Percentiles rank a stretch among this genome's conserved stretches.
Conservation (phyloP, 2,113 vertebrate species). For the Anthoscopus minutus region DNA sequence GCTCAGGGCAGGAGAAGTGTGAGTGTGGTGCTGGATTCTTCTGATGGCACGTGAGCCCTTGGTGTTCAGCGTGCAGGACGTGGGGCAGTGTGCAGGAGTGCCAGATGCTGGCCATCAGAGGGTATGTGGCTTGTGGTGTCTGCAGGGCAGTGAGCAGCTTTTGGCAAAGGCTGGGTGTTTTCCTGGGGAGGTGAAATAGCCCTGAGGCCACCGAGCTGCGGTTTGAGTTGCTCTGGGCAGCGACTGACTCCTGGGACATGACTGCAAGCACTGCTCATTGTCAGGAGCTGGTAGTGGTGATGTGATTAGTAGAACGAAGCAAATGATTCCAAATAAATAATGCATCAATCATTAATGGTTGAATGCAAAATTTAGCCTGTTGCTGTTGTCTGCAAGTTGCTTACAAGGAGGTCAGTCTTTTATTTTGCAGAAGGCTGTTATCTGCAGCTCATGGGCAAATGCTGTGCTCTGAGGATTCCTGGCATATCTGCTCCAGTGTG, state of each 20-base stretch:
- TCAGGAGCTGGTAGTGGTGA: background rate
- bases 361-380: background rate
- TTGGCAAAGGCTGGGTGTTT: background rate
- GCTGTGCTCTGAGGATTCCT: background rate
- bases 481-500: background rate
- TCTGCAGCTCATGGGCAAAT: background rate
- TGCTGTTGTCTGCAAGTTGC: background rate
- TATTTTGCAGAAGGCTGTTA: background rate
- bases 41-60: background rate
- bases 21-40: fast-evolving
- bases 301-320: background rate
- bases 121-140: background rate
- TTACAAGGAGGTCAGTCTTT: background rate
- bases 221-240: background rate
- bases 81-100: background rate
- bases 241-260: background rate
- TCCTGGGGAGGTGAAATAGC: background rate
- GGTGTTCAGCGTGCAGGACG: too few relatives aligned
- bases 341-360: background rate
- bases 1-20: background rate
- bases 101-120: background rate
- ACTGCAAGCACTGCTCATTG: background rate
- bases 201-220: fast-evolving
- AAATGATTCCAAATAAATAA: slow-evolving; percentile 15
- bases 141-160: background rate